phyloP scores from a whole-genome alignment of 1,140 invertebrate species.

The Heliconius himera region DNA sequence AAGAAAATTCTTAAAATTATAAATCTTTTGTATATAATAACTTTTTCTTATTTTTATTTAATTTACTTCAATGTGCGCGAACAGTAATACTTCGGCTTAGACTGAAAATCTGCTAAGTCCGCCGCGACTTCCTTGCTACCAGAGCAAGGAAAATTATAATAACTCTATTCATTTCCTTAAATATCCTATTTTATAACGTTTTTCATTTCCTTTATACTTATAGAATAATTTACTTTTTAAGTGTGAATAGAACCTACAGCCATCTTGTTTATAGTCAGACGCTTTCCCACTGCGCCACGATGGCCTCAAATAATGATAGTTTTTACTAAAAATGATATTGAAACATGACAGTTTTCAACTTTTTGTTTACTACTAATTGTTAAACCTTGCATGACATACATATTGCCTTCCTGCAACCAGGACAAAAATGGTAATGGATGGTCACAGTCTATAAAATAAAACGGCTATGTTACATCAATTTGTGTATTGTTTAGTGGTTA shows the following conservation, averaged over 20 bases:
- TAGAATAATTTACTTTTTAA: neutral
- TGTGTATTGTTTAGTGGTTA: neutral
- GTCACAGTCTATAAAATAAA: neutral
- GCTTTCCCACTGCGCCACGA: neutral
- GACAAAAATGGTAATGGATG: neutral
- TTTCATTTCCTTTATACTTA: no score
- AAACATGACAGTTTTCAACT: neutral
- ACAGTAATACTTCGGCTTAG: no score
- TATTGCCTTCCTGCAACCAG: conserved; percentile 11
- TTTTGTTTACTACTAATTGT: conserved; percentile 11
- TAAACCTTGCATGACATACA: conserved; percentile 24
- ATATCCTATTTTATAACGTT: no score
- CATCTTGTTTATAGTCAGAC: neutral
- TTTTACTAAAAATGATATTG: neutral
- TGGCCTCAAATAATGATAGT: neutral
- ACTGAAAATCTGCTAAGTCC: no score
- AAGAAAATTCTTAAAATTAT: no score
- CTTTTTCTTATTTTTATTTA: no score
- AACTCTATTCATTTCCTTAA: no score
- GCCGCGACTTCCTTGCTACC: no score
- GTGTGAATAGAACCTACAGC: neutral
- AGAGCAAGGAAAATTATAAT: accelerated
- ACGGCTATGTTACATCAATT: neutral
- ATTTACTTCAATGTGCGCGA: no score
- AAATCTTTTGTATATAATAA: no score